phyloP scores from a whole-genome alignment of 1,140 invertebrate genomes.

The Mizuhopecten yessoensis region DNA sequence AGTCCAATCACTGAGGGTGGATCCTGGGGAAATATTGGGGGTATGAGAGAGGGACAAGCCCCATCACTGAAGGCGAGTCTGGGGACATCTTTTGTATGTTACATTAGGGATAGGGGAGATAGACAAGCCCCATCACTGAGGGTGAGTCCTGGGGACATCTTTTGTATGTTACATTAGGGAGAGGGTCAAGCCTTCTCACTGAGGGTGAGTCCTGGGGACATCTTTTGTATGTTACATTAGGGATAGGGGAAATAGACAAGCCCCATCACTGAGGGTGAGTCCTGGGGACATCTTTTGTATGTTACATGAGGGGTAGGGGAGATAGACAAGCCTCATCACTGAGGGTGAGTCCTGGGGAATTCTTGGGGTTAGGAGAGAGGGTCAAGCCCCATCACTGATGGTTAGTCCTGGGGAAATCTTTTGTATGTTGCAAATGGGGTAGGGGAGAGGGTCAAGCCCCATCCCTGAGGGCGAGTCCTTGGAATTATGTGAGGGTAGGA shows the following conservation, averaged over 20 bases:
- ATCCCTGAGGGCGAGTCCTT: too few species aligned
- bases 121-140: background rate
- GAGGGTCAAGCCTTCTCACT: background rate
- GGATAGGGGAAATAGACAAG: background rate
- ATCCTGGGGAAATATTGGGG: background rate
- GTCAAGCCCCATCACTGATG: background rate
- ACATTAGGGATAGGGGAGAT: background rate
- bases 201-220: background rate
- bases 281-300: background rate
- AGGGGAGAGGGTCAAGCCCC: background rate
- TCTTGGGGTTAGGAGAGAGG: background rate
- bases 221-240: too few species aligned
- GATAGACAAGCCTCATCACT: background rate
- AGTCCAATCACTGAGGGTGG: background rate
- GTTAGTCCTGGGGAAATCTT: background rate
- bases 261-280: conserved; percentile 3
- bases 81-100: too few species aligned
- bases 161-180: background rate
- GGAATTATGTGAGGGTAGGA: too few species aligned
- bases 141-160: background rate
- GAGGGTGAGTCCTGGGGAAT: conserved; percentile 41
- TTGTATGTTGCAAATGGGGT: background rate
- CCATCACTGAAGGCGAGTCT: background rate
- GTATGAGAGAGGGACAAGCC: background rate
- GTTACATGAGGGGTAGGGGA: background rate